Evolutionary conservation across 2,888 invertebrate species (phyloP).

Genomic region (Andrena dorsata): DNA sequence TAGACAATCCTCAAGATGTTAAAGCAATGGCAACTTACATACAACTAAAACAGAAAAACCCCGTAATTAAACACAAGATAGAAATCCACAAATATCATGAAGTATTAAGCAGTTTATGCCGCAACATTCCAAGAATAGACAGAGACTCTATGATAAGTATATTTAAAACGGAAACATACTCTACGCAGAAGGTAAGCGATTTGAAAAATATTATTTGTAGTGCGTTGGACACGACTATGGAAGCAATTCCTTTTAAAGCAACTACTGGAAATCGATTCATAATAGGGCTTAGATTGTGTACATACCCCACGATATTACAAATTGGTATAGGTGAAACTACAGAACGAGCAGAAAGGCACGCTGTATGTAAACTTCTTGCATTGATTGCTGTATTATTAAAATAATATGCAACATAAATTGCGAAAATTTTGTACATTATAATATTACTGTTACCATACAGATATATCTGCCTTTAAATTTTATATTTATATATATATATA

Average conservation of each 20-base stretch:
- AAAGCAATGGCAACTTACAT: not conserved
- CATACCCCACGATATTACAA: conserved; percentile 21
- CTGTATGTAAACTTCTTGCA: conserved; percentile 22
- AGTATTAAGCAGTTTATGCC: not conserved
- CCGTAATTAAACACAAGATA: not conserved
- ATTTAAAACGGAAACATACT: not conserved
- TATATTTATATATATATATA: too few species aligned
- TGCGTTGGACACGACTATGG: not conserved
- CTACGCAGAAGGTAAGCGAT: rapidly evolving
- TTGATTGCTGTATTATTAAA: not conserved
- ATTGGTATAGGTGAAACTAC: conserved; percentile 25
- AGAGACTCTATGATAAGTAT: not conserved
- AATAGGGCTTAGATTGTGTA: conserved; percentile 5
- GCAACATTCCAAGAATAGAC: not conserved
- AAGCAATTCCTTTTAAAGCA: not conserved
- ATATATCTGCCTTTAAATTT: not conserved
- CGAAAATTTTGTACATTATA: not conserved
- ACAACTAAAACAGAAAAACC: not conserved
- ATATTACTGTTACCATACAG: not conserved
- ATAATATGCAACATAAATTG: not conserved
- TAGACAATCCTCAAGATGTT: not conserved
- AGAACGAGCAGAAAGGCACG: conserved; percentile 21
- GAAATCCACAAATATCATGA: not conserved
- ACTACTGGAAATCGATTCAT: not conserved
- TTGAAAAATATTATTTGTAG: not conserved